Evolutionary conservation across 2,797 vertebrate genomes (phyloP).

Genomic region (Tolypeutes matacus): DNA sequence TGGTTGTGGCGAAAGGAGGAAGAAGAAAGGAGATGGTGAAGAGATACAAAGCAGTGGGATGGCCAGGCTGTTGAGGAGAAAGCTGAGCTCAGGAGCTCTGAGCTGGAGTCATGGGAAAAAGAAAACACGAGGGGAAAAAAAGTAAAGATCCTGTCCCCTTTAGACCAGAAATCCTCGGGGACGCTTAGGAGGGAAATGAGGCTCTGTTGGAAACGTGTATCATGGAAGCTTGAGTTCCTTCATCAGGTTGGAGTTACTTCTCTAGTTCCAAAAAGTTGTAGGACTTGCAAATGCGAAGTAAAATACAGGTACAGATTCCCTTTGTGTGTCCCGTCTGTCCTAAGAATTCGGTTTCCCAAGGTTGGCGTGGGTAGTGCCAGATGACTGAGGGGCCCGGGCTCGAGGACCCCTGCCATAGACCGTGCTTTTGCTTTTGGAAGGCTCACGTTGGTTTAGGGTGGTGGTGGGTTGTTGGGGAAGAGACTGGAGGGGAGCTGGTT

Average conservation of each 20-base stretch:
- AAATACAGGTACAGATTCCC: neutral
- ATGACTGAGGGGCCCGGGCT: neutral
- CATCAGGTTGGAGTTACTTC: neutral
- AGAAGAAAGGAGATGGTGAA: neutral
- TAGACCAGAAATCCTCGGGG: neutral
- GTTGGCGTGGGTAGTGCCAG: neutral
- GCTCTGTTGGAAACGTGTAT: neutral
- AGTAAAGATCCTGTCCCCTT: neutral
- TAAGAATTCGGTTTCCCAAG: neutral
- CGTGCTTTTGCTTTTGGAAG: neutral
- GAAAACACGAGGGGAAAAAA: neutral
- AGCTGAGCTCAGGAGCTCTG: neutral
- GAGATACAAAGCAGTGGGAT: neutral
- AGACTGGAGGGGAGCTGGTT: neutral
- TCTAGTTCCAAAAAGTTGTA: neutral
- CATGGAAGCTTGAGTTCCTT: slow-evolving; percentile 3
- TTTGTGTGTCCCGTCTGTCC: neutral
- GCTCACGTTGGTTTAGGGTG: neutral
- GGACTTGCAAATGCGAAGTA: neutral
- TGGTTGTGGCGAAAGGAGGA: neutral
- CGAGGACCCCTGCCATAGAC: neutral
- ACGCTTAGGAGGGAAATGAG: neutral
- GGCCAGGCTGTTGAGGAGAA: neutral
- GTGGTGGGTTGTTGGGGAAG: neutral
- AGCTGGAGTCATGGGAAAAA: neutral